Percentiles rank a stretch among this genome's conserved stretches.
Conservation (phyloP, 2,797 vertebrate genomes). For the Pterois miles region DNA sequence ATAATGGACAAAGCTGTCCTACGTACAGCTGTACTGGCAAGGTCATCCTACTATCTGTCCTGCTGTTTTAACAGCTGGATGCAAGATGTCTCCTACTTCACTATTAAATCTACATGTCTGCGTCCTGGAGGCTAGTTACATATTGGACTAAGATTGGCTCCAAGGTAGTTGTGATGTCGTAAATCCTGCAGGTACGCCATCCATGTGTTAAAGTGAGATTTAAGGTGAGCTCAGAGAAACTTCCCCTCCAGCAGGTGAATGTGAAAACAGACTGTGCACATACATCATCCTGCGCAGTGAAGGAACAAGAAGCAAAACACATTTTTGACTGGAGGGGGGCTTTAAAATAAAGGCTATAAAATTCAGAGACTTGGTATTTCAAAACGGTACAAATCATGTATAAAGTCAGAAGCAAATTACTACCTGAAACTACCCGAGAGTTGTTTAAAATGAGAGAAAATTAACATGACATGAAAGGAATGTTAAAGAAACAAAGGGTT, state of each 20-base stretch:
- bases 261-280: neutral
- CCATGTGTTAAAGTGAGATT: neutral
- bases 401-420: neutral
- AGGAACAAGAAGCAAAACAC: neutral
- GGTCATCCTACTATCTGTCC: neutral
- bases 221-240: neutral
- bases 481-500: neutral
- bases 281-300: neutral
- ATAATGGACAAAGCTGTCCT: neutral
- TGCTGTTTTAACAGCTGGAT: neutral
- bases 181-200: neutral
- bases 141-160: neutral
- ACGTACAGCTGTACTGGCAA: neutral
- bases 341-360: slow-evolving; percentile 10
- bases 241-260: neutral
- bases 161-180: neutral
- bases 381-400: neutral
- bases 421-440: neutral
- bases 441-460: neutral
- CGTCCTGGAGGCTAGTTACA: neutral
- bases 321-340: neutral
- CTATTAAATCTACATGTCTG: neutral
- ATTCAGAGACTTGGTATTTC: neutral
- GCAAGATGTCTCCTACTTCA: neutral
- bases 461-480: neutral